These are phyloP conservation scores for Tuberolachnus salignus DNA, from an alignment of 2,888 invertebrate species.

Conservation along the genomic window DNA sequence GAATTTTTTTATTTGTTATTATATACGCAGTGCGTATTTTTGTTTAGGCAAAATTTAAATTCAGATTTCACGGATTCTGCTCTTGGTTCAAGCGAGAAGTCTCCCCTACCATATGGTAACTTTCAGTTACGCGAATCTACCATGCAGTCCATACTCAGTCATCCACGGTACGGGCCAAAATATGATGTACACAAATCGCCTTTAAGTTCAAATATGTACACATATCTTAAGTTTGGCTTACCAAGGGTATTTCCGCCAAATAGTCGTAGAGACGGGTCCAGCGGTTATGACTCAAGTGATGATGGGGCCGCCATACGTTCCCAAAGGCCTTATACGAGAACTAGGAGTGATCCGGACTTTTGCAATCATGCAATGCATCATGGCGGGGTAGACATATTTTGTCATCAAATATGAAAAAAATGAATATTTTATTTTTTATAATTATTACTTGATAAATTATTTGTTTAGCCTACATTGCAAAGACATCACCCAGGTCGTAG, in stretches of 20 bases:
- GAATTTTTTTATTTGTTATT: conserved; percentile 4
- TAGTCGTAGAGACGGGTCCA: conserved; percentile 82
- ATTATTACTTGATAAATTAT: background rate
- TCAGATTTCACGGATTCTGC: conserved; percentile 95
- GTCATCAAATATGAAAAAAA: background rate
- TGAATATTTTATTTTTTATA: background rate
- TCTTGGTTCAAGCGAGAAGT: conserved; percentile 88
- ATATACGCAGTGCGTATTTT: conserved; percentile 3
- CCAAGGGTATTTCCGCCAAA: conserved; percentile 90
- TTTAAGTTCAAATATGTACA: conserved; percentile 88
- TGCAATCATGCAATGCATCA: conserved; percentile 62
- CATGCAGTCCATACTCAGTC: conserved; percentile 86
- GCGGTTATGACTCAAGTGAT: conserved; percentile 91
- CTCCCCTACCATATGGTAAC: conserved; percentile 90
- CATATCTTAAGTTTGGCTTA: conserved; percentile 90
- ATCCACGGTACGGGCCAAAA: conserved; percentile 90
- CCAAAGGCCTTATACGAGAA: conserved; percentile 62
- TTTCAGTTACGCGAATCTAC: conserved; percentile 92
- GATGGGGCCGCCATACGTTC: conserved; percentile 61
- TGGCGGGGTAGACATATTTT: conserved; percentile 52
- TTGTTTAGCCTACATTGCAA: conserved; percentile 42
- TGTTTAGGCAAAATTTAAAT: conserved; percentile 85
- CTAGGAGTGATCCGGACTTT: conserved; percentile 87
- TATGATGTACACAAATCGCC: conserved; percentile 75
- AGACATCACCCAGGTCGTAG: conserved; percentile 62